phyloP scores from a whole-genome alignment of 2,797 vertebrate genomes.

The Mus caroli region DNA sequence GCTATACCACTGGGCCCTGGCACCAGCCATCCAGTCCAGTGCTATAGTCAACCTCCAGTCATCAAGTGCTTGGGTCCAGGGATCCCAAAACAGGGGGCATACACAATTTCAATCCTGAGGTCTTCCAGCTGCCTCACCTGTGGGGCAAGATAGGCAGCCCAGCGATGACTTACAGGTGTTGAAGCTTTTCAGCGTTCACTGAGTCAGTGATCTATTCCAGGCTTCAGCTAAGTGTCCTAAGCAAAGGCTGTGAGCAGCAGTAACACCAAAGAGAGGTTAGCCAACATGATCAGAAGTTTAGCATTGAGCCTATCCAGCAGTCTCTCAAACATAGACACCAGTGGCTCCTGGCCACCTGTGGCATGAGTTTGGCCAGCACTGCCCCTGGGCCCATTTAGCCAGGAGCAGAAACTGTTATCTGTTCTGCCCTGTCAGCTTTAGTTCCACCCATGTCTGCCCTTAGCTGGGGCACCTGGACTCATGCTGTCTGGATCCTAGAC shows the following conservation, averaged over 20 bases:
- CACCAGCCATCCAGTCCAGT: slow-evolving; percentile 89
- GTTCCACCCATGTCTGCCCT: neutral
- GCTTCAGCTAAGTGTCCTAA: neutral
- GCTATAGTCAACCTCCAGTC: slow-evolving; percentile 89
- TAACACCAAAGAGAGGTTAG: neutral
- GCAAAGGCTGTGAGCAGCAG: neutral
- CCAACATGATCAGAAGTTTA: neutral
- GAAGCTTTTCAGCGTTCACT: neutral
- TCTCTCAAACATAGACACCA: neutral
- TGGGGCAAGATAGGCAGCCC: slow-evolving; percentile 79
- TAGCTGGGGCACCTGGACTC: neutral
- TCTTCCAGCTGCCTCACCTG: slow-evolving; percentile 89
- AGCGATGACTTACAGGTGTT: neutral
- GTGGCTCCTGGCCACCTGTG: neutral
- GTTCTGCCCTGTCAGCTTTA: neutral
- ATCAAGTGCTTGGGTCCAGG: slow-evolving; percentile 89
- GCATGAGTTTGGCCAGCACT: neutral
- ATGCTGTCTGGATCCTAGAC: too few relatives aligned
- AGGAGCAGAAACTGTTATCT: neutral
- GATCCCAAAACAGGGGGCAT: slow-evolving; percentile 88
- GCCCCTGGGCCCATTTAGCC: neutral
- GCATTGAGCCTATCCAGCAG: neutral
- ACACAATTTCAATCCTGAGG: slow-evolving; percentile 88
- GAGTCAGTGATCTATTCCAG: neutral
- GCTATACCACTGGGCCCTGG: slow-evolving; percentile 88